These are phyloP conservation scores for Horisme vitalbata DNA, from an alignment of 2,888 invertebrate species.

Conservation along the genomic window DNA sequence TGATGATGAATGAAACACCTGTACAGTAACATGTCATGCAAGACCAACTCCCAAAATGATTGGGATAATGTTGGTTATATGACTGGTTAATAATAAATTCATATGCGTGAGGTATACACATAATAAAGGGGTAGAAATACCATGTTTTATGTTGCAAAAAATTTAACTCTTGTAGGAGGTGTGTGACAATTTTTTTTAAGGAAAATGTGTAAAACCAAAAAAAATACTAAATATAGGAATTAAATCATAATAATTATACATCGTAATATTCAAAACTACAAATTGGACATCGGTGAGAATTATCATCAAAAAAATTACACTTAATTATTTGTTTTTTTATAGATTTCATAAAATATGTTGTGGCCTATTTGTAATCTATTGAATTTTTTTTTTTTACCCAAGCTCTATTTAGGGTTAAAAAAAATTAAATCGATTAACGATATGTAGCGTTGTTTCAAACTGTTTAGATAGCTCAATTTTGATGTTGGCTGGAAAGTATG, in stretches of 20 bases:
- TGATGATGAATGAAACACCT: not conserved
- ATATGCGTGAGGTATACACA: not conserved
- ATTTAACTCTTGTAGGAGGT: not conserved
- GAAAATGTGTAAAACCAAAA: not conserved
- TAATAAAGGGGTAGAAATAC: not conserved
- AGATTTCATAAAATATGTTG: too few species aligned
- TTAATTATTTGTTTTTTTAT: too few species aligned
- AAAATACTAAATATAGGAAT: not conserved
- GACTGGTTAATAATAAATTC: not conserved
- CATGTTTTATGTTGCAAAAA: too few species aligned
- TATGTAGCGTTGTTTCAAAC: too few species aligned
- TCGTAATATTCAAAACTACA: not conserved
- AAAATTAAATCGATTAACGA: too few species aligned
- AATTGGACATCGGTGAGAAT: constrained; percentile 80
- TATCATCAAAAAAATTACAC: constrained; percentile 55
- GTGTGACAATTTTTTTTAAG: not conserved
- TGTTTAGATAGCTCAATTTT: too few species aligned
- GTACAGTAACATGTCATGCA: not conserved
- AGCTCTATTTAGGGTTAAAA: too few species aligned
- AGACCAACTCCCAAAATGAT: constrained; percentile 2
- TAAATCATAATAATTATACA: not conserved
- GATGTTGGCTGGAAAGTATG: too few species aligned
- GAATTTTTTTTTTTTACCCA: too few species aligned
- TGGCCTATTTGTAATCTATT: too few species aligned
- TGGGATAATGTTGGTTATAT: not conserved